Base-by-base conservation (phyloP, 1,140 invertebrate genomes). In the Pararge aegeria region DNA sequence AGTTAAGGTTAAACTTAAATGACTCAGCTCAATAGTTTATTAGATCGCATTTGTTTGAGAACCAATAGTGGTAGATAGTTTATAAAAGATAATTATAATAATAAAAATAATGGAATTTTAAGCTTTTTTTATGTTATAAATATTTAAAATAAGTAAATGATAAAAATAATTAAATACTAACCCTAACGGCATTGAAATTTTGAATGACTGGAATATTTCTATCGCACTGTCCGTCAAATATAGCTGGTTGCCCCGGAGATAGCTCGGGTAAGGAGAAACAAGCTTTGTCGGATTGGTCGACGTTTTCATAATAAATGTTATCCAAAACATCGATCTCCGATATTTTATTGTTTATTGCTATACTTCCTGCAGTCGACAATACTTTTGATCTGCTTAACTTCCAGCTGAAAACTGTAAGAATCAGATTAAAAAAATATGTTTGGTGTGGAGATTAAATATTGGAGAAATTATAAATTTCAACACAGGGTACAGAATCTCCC, bases 331-430 rank as follows among this genome's bases (percentile, higher is more conserved):
- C 34, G 9, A 83, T 69, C 1, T 55, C 42, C 0, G 34, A 42
- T 5, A 83, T 81, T 5, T 55, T 56, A 10, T 63, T 58, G 46
- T 78, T 71, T 6, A 87, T 87, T 0, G 70, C 61, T 2, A 24
- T 46, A 5, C 40, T 64, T 2, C 64, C 66, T 4, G 49, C 52
- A 16, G 50, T 0, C 0, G 75, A 64, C 5, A 88, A 50, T 16
- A 64, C 19, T 15, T 60, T 72, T 4, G 61, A 62, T 63, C 79
- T 66, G 50, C 83, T 84, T 0, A 86, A 67, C 49, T 87, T 87
- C 85, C 85, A 86, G 51, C 80, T 82, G 61, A 69, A 83, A 2
- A 87, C 83, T 87, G 63, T 20, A 61, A 37, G 12, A 34, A 34
- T 0, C 9, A n/a, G 1, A 3, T 34, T 34, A 10, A 34, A 34